Base-by-base conservation (phyloP, 2,888 invertebrate genomes). In the Argyra leucocephala region DNA sequence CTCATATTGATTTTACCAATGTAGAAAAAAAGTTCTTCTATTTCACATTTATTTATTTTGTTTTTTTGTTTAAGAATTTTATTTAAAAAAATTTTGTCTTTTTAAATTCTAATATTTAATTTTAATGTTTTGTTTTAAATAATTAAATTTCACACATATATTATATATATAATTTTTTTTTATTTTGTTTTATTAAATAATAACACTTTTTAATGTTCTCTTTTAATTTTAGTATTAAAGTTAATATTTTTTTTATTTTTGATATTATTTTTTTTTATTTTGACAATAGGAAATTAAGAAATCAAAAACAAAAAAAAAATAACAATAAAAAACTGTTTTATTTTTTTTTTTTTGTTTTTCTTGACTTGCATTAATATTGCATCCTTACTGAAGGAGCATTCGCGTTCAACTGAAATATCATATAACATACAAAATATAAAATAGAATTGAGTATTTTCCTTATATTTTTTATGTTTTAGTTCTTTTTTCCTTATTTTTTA, bases 331-430 rank as follows among this genome's bases (percentile, higher is more conserved):
- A 26, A 26, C 26, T 12, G 12, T 37, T 5, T 10, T 37, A 9
- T 37, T 10, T 37, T 9, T 15, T 37, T 37, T 15, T 37, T 15
- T 37, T 37, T 31, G 3, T 31, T 31, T 12, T 48, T 31, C 31
- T 31, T 31, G 5, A 31, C 48, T 31, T 48, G 66, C 63, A 66
- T 66, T 66, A 67, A 68, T 66, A 68, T 71, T 71, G 73, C 74
- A 76, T 77, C 77, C 77, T 77, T 76, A 74, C 77, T 76, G 74
- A 73, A 77, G 77, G 76, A 77, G 73, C 76, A 73, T 69, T 73
- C 76, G 76, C 77, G 76, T 75, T 73, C 76, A 75, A 77, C 76
- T 77, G 73, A 76, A 73, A 73, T 21, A 12, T 21, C 12, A 9
- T 2, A 21, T 22, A 22, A 22, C 22, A 58, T 22, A 22, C 22